Base-by-base conservation (phyloP, 2,797 vertebrate genomes). In the Hybognathus amarus region DNA sequence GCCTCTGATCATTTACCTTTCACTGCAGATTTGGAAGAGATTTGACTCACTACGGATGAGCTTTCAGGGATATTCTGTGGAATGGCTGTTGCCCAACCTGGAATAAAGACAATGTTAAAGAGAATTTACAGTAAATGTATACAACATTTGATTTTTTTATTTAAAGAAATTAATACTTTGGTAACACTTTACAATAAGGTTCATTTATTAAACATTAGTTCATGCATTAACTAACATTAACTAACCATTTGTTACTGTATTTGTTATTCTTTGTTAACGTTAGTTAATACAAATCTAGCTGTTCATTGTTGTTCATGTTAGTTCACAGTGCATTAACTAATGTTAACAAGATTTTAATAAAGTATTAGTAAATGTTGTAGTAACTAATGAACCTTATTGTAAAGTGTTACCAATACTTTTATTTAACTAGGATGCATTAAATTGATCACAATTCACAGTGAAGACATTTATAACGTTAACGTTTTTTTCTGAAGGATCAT, bases 21-120 rank as follows among this genome's bases (percentile, higher is more conserved):
- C 17, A 36, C 18, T 17, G 93, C 87, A 0, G 87, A 88, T 87
- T 90, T 94, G 76, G 88, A 73, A 22, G 87, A 76, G 79, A 89
- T 94, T 84, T 92, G 93, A 90, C 89, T 93, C 88, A 90, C 90
- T 92, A 88, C 93, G 86, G 92, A 91, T 69, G 95, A 90, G 88
- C 90, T 91, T 83, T 95, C 92, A 2, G 92, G 52, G 33, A 22
- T 88, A 50, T 91, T 69, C 1, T 90, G 92, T 11, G 90, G 87
- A 84, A 59, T 90, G 85, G 82, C 88, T 71, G 91, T 91, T 86
- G 92, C 88, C 96, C 95, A 96, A 81, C 94, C 97, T 97, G 89
- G 81, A 94, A 94, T 66, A 87, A 78, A 87, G 56, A 59, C 40
- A 78, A 81, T 6, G 0, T 24, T 80, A 27, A 69, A 83, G 4